Percentiles rank a stretch among this genome's conserved stretches.
Evolutionary conservation across 2,888 invertebrate species (phyloP).

Genomic region (Synergus japonicus): DNA sequence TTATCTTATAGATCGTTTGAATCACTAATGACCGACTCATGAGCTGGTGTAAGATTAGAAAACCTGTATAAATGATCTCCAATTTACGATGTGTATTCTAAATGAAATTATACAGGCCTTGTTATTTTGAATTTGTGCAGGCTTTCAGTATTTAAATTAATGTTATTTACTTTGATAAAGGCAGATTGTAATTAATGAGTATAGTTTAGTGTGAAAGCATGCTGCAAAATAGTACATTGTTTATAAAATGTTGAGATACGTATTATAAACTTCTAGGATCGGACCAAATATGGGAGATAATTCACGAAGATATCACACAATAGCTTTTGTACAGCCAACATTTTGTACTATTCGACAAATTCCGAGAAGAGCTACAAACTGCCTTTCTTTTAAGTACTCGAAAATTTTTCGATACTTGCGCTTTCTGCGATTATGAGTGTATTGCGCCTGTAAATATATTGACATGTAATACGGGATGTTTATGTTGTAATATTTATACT

Average conservation of each 20-base stretch:
- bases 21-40: neutral
- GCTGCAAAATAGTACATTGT: neutral
- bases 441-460: neutral
- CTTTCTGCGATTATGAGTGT: neutral
- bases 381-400: conserved; percentile 40
- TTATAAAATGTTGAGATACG: conserved; percentile 8
- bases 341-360: neutral
- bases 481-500: neutral
- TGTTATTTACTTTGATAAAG: neutral
- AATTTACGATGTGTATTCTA: neutral
- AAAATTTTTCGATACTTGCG: neutral
- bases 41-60: neutral
- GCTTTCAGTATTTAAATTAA: conserved; percentile 13
- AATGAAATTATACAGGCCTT: neutral
- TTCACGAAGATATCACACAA: conserved; percentile 62
- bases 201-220: neutral
- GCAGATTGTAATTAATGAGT: neutral
- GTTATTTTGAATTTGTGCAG: neutral
- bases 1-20: neutral
- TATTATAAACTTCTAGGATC: conserved; percentile 61
- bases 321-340: conserved; percentile 55
- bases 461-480: neutral
- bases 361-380: conserved; percentile 25
- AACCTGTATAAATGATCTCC: neutral
- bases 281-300: conserved; percentile 59